These are phyloP conservation scores for Typhlichthys subterraneus DNA, from an alignment of 2,797 vertebrate species.

Conservation along the genomic window DNA sequence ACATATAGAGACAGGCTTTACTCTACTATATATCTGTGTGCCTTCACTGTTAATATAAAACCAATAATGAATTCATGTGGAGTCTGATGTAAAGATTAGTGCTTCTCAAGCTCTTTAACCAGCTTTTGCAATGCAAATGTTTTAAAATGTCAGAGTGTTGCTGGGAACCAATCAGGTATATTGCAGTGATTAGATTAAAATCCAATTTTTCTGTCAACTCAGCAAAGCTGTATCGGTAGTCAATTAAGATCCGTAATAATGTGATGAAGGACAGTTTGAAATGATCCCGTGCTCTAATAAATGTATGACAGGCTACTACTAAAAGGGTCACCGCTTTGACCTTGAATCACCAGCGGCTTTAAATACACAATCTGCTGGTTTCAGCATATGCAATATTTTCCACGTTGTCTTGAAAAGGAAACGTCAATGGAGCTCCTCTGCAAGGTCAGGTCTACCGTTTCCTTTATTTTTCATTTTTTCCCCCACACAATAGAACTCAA, in stretches of 20 bases:
- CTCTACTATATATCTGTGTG: conserved; percentile 18
- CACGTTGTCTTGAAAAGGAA: conserved; percentile 59
- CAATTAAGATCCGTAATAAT: conserved; percentile 81
- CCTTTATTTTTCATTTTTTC: conserved; percentile 65
- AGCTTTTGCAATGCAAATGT: conserved; percentile 65
- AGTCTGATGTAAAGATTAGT: conserved; percentile 41
- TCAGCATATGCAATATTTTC: conserved; percentile 75
- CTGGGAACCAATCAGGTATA: conserved; percentile 71
- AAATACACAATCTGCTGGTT: conserved; percentile 74
- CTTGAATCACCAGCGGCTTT: conserved; percentile 73
- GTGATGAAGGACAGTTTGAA: conserved; percentile 79
- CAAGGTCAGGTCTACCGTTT: conserved; percentile 30
- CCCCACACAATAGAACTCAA: conserved; percentile 80
- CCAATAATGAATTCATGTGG: conserved; percentile 38
- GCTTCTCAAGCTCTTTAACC: conserved; percentile 44
- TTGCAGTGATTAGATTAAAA: conserved; percentile 77
- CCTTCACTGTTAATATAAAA: conserved; percentile 34
- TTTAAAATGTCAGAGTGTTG: conserved; percentile 73
- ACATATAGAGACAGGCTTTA: conserved; percentile 25
- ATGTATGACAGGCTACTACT: conserved; percentile 74
- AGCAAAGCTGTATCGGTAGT: conserved; percentile 74
- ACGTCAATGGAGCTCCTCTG: conserved; percentile 73
- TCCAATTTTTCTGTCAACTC: conserved; percentile 74
- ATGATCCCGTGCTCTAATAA: conserved; percentile 73
- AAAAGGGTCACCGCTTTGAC: conserved; percentile 77